These are phyloP conservation scores for Acleris holmiana DNA, from an alignment of 2,888 invertebrate genomes.

Conservation along the genomic window DNA sequence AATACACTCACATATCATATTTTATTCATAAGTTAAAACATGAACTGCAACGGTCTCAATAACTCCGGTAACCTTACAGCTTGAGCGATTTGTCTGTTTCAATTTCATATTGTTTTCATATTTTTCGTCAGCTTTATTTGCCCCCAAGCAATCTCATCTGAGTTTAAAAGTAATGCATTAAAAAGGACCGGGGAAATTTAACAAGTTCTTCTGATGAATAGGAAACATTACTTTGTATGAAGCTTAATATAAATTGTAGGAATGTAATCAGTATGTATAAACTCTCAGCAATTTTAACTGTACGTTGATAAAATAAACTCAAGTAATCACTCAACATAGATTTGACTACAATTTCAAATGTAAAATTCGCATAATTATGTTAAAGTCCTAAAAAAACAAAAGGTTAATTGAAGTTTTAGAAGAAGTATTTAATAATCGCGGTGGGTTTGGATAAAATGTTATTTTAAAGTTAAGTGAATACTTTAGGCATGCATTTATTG, in stretches of 20 bases:
- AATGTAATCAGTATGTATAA: neutral
- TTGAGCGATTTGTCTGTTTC: neutral
- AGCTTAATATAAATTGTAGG: neutral
- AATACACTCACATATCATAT: conserved; percentile 3
- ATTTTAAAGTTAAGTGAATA: conserved; percentile 1
- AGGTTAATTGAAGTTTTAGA: neutral
- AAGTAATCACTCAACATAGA: conserved; percentile 7
- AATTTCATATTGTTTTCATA: neutral
- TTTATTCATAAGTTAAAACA: conserved; percentile 11
- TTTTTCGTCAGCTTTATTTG: too few relatives aligned
- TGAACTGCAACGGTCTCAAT: too few relatives aligned
- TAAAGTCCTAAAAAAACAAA: conserved; percentile 24
- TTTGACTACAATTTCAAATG: conserved; percentile 19
- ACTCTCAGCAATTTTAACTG: neutral
- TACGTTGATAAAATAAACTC: neutral
- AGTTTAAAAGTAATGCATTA: too few relatives aligned
- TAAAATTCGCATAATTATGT: conserved; percentile 13
- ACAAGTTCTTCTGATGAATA: too few relatives aligned
- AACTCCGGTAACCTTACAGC: too few relatives aligned
- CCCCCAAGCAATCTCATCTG: too few relatives aligned
- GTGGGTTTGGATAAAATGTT: conserved; percentile 2
- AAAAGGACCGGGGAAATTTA: too few relatives aligned
- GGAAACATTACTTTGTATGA: too few relatives aligned
- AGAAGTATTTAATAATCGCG: neutral
- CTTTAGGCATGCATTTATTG: neutral